Conservation (phyloP, 1,140 invertebrate genomes). For the Diorhabda sublineata region DNA sequence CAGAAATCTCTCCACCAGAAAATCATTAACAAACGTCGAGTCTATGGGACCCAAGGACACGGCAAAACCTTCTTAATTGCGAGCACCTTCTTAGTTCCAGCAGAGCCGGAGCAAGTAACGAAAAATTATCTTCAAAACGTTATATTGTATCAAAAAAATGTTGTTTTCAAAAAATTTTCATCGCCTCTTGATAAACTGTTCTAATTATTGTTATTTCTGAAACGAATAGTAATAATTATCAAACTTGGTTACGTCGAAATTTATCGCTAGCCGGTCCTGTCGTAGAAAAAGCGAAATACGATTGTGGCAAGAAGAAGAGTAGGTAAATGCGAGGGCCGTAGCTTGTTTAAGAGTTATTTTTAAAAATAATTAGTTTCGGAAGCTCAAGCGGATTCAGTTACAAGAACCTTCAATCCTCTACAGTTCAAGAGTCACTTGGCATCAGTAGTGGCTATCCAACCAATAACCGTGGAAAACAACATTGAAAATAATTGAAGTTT, state of each 20-base stretch:
- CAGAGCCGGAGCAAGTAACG: too few species aligned
- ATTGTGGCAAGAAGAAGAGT: not conserved
- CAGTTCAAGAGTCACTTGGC: constrained; percentile 4
- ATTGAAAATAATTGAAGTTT: not conserved
- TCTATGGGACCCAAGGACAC: not conserved
- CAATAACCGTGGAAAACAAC: not conserved
- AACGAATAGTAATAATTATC: too few species aligned
- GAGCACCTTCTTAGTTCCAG: constrained; percentile 8
- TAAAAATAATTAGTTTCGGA: constrained; percentile 39
- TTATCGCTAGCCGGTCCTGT: not conserved
- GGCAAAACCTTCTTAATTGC: constrained; percentile 20
- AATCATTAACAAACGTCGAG: constrained; percentile 18
- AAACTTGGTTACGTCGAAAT: too few species aligned
- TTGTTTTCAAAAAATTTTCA: too few species aligned
- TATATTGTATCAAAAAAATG: too few species aligned
- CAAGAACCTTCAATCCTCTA: constrained; percentile 10
- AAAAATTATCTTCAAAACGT: too few species aligned
- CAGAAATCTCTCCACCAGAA: constrained; percentile 15
- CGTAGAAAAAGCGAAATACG: not conserved
- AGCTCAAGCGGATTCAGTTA: constrained; percentile 26
- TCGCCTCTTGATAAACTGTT: too few species aligned
- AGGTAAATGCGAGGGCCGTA: constrained; percentile 1
- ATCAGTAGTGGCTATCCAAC: constrained; percentile 1
- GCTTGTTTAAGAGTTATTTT: constrained; percentile 27
- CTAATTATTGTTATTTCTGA: too few species aligned